phyloP scores from a whole-genome alignment of 2,113 vertebrate genomes.

The Phoenicopterus ruber region DNA sequence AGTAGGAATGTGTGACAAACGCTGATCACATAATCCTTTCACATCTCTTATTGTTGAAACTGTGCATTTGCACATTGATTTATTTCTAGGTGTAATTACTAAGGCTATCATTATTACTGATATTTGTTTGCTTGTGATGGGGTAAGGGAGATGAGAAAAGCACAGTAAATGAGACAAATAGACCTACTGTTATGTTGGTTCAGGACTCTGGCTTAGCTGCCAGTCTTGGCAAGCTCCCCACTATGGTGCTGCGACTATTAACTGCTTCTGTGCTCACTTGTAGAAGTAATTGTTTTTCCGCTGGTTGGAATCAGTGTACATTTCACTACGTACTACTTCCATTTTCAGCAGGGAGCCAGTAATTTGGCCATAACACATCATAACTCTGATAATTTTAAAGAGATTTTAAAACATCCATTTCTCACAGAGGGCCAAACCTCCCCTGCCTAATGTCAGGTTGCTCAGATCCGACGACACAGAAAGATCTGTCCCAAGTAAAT shows the following conservation, averaged over 20 bases:
- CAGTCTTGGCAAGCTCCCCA: not conserved
- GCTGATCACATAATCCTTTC: not conserved
- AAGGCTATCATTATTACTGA: not conserved
- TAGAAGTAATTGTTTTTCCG: not conserved
- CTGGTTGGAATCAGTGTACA: not conserved
- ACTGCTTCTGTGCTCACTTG: slow-evolving; percentile 1
- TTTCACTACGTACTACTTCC: slow-evolving; percentile 8
- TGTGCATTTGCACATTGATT: not conserved
- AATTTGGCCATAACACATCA: slow-evolving; percentile 3
- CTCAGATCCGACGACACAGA: not conserved
- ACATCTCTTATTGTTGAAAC: not conserved
- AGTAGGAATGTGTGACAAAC: not conserved
- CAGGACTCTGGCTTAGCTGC: not conserved
- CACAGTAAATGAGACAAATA: not conserved
- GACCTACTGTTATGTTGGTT: not conserved
- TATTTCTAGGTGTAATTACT: not conserved
- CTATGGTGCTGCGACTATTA: not conserved
- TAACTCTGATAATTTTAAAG: not conserved
- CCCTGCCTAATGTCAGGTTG: not conserved
- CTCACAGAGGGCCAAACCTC: not conserved
- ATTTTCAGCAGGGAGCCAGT: not conserved
- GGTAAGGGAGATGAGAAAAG: not conserved
- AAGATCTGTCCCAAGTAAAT: not conserved
- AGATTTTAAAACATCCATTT: not conserved
- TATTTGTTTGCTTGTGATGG: not conserved